Percentiles rank a stretch among this genome's conserved stretches.
Conservation (phyloP, 1,140 invertebrate genomes). For the Drosophila aff. region DNA sequence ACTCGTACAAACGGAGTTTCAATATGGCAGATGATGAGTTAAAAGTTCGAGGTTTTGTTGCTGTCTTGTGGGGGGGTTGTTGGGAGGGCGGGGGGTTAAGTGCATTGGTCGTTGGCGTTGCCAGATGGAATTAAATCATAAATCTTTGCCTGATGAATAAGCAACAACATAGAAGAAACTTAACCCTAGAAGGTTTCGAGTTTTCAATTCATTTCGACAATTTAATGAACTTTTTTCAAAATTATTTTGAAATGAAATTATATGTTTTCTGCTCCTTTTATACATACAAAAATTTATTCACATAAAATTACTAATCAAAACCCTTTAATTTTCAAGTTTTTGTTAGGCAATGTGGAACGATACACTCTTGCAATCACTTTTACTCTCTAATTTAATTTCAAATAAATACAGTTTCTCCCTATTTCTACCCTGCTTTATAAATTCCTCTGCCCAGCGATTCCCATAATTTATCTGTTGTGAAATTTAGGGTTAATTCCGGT, state of each 20-base stretch:
- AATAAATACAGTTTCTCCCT: background rate
- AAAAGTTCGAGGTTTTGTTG: conserved; percentile 13
- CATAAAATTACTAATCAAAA: too few species aligned
- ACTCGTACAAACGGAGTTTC: conserved; percentile 16
- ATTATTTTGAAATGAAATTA: background rate
- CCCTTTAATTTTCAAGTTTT: too few species aligned
- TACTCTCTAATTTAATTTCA: background rate
- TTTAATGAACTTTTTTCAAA: background rate
- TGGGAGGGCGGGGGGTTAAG: background rate
- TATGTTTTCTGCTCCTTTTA: too few species aligned
- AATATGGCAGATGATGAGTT: conserved; percentile 39
- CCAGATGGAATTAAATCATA: conserved; percentile 40
- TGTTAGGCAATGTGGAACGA: too few species aligned
- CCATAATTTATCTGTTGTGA: background rate
- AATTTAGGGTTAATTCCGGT: conserved; percentile 20
- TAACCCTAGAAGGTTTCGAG: conserved; percentile 14
- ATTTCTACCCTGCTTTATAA: background rate
- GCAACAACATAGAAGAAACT: background rate
- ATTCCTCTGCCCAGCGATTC: background rate
- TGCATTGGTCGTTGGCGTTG: conserved; percentile 31
- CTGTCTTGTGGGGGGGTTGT: background rate
- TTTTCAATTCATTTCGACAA: background rate
- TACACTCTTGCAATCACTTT: background rate
- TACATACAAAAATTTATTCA: too few species aligned
- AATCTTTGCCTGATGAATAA: conserved; percentile 6